Percentiles rank a stretch among this genome's conserved stretches.
phyloP scores from a whole-genome alignment of 1,140 invertebrate species.

The Drosophila parvula region DNA sequence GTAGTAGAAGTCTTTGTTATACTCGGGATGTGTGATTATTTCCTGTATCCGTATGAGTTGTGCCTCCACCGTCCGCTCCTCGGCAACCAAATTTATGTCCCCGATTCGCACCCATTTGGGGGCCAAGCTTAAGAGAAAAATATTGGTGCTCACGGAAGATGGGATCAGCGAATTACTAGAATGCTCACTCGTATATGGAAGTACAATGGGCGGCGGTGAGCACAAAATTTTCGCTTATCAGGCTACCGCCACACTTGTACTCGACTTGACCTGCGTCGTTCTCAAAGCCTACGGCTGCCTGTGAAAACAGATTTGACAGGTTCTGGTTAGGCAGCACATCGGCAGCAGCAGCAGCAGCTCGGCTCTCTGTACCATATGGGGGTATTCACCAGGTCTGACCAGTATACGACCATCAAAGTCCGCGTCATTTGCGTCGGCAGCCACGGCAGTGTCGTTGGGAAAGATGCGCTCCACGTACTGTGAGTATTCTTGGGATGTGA shows the following conservation, averaged over 20 bases:
- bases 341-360: conserved; percentile 18
- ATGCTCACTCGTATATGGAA: conserved; percentile 63
- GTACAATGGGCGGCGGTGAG: conserved; percentile 81
- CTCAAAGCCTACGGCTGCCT: conserved; percentile 71
- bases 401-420: conserved; percentile 77
- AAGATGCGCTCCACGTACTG: conserved; percentile 76
- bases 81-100: conserved; percentile 63
- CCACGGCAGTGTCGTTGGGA: conserved; percentile 62
- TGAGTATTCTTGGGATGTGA: conserved; percentile 60
- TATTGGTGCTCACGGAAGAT: neutral
- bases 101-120: conserved; percentile 75
- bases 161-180: neutral
- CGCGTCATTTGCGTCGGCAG: conserved; percentile 68
- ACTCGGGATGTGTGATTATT: conserved; percentile 62
- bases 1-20: conserved; percentile 59
- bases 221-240: conserved; percentile 82
- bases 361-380: conserved; percentile 78
- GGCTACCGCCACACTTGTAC: conserved; percentile 83
- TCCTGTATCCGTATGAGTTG: conserved; percentile 54
- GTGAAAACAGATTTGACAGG: conserved; percentile 25
- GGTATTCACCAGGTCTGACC: conserved; percentile 81
- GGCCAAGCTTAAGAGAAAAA: conserved; percentile 40
- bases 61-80: conserved; percentile 42
- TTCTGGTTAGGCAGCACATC: conserved; percentile 6
- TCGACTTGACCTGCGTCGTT: conserved; percentile 43